Percentiles rank a stretch among this genome's conserved stretches.
phyloP scores from a whole-genome alignment of 2,888 invertebrate species.

The Globia sparganii region DNA sequence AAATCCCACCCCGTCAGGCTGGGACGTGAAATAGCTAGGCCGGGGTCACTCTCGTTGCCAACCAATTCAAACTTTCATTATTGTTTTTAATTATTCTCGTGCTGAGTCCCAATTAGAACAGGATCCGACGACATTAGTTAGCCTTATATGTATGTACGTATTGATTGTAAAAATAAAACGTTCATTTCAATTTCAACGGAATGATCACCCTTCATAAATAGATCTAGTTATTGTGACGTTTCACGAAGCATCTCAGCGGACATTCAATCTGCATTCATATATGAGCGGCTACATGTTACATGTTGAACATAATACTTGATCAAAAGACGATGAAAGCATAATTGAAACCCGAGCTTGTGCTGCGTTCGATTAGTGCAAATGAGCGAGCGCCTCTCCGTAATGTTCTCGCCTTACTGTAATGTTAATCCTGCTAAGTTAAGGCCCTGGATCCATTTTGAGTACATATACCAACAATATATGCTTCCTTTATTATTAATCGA shows the following conservation, averaged over 20 bases:
- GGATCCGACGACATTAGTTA: background rate
- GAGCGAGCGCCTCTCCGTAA: constrained; percentile 73
- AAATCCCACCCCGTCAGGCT: constrained; percentile 59
- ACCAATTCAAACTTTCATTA: constrained; percentile 42
- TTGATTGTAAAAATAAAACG: constrained; percentile 1
- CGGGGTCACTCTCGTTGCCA: constrained; percentile 39
- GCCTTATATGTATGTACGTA: background rate
- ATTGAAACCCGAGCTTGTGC: constrained; percentile 78
- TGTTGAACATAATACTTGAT: constrained; percentile 63
- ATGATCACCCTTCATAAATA: background rate
- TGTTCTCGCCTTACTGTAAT: constrained; percentile 71
- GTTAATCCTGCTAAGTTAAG: constrained; percentile 44
- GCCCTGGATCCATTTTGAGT: constrained; percentile 41
- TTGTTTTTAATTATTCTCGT: constrained; percentile 46
- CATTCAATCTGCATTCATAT: constrained; percentile 55
- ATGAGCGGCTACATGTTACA: constrained; percentile 56
- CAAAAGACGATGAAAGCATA: constrained; percentile 76
- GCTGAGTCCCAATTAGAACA: constrained; percentile 4
- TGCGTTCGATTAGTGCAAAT: constrained; percentile 79
- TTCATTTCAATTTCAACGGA: constrained; percentile 1
- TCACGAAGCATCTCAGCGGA: constrained; percentile 24
- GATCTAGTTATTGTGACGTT: constrained; percentile 23
- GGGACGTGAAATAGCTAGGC: constrained; percentile 50
- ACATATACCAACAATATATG: constrained; percentile 12
- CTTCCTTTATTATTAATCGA: background rate